Evolutionary conservation across 2,888 invertebrate genomes (phyloP), one percentile per base, ranked within the genome.

Genomic region (Podabrus alpinus): DNA sequence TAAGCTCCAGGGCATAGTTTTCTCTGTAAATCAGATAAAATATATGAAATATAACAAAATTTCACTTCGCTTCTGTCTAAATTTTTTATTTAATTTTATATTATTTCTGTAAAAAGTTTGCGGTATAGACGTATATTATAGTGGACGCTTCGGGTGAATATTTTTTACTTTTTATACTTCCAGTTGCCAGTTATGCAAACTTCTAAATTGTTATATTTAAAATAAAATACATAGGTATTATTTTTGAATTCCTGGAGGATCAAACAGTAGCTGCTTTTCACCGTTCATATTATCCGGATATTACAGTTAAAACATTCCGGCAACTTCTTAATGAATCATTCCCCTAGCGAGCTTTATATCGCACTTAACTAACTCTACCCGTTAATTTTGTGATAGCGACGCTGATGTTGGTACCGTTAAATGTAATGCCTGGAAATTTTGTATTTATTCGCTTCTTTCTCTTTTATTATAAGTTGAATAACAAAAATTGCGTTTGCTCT

Each of bases 251-350:
- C 78, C 73, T 69, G 61, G 62, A 73, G 75, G 75, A 78, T 78
- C 77, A 77, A 78, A 78, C 73, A 77, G 75, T 72, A 75, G 75
- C 74, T 64, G 62, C 62, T 64, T 64, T 61, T 19, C 62, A 64
- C 62, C 62, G 66, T 71, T 77, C 71, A 75, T 75, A 78, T 78
- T 78, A 78, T 78, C 73, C 78, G 73, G 77, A 78, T 78, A 78
- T 78, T 78, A 78, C 75, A 75, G 75, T 74, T 76, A 72, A 78
- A 77, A 74, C 73, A 75, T 79, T 78, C 76, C 78, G 79, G 78
- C 80, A 82, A 82, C 81, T 82, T 82, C 82, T 81, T 83, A 83
- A 83, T 83, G 83, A 83, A 82, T 83, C 82, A 79, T 82, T 79
- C 81, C 82, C 82, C 82, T 76, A 79, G 82, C 79, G 82, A 81